A percentile compares a stretch with the other conserved stretches of the same genome.
phyloP scores from a whole-genome alignment of 1,140 invertebrate genomes.

The Zophobas atratus region DNA sequence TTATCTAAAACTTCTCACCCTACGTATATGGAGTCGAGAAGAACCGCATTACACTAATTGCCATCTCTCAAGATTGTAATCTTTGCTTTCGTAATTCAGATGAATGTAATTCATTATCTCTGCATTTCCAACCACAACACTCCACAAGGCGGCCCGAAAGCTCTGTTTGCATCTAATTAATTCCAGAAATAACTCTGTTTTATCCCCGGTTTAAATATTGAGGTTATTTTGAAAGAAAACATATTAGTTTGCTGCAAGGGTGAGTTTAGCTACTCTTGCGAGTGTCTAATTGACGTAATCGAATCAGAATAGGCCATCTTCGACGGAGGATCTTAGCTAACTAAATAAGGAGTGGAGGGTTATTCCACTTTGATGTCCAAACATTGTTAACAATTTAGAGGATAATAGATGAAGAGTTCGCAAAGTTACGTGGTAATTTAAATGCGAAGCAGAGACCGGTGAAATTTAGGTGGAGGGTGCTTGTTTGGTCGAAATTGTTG shows the following conservation, averaged over 20 bases:
- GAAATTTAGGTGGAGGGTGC: conserved; percentile 15
- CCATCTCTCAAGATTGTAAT: conserved; percentile 14
- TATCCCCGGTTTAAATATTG: not conserved
- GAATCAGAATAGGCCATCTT: conserved; percentile 38
- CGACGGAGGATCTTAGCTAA: conserved; percentile 35
- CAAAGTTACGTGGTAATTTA: conserved; percentile 17
- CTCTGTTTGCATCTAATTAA: conserved; percentile 8
- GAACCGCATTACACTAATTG: conserved; percentile 11
- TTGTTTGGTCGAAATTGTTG: not conserved
- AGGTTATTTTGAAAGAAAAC: not conserved
- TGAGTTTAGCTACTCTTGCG: conserved; percentile 15
- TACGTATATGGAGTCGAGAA: not conserved
- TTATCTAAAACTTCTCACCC: conserved; percentile 1
- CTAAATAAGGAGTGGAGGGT: conserved; percentile 15
- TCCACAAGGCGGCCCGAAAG: conserved; percentile 3
- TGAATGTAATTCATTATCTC: conserved; percentile 11
- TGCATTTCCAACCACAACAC: conserved; percentile 3
- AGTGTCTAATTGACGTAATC: conserved; percentile 32
- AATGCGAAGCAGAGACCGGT: conserved; percentile 23
- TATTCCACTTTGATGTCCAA: conserved; percentile 42
- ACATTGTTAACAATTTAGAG: conserved; percentile 40
- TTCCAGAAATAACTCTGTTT: not conserved
- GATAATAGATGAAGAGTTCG: conserved; percentile 29
- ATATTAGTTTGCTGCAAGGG: conserved; percentile 5
- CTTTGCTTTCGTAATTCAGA: conserved; percentile 8